These are phyloP conservation scores for Leistus spinibarbis DNA, from an alignment of 2,888 invertebrate species.

Conservation along the genomic window DNA sequence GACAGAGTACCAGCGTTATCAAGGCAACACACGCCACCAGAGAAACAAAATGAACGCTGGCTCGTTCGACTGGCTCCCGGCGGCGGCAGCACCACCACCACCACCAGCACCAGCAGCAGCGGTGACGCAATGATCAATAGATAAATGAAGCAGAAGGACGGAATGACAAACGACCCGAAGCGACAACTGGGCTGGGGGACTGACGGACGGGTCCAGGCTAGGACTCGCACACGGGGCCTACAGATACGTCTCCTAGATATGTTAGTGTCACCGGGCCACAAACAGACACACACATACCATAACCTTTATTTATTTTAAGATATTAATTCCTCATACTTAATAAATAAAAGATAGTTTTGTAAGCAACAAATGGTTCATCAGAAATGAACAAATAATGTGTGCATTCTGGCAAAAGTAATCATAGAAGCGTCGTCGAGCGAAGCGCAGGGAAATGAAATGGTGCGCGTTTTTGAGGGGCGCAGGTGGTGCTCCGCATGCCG, in stretches of 20 bases:
- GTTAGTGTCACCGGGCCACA: background rate
- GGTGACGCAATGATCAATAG: conserved; percentile 40
- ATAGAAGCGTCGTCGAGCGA: no score
- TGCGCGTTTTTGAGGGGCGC: background rate
- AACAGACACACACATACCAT: background rate
- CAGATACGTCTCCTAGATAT: background rate
- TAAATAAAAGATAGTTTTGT: no score
- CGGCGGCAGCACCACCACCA: conserved; percentile 48
- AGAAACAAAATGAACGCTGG: conserved; percentile 59
- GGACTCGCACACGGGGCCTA: background rate
- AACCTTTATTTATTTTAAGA: background rate
- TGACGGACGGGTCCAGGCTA: background rate
- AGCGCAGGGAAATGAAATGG: background rate
- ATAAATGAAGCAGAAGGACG: conserved; percentile 40
- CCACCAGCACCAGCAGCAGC: conserved; percentile 63
- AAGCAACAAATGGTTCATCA: background rate
- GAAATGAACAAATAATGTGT: background rate
- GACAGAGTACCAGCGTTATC: conserved; percentile 63
- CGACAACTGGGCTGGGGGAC: background rate
- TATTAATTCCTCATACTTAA: no score
- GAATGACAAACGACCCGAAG: conserved; percentile 37
- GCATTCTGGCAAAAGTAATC: no score
- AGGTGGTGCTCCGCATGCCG: conserved; percentile 13
- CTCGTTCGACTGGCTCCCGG: conserved; percentile 44
- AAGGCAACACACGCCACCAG: conserved; percentile 60